Evolutionary conservation across 2,888 invertebrate genomes (phyloP), one percentile per base, ranked within the genome.

Genomic region (Polydrusus pterygomalis): DNA sequence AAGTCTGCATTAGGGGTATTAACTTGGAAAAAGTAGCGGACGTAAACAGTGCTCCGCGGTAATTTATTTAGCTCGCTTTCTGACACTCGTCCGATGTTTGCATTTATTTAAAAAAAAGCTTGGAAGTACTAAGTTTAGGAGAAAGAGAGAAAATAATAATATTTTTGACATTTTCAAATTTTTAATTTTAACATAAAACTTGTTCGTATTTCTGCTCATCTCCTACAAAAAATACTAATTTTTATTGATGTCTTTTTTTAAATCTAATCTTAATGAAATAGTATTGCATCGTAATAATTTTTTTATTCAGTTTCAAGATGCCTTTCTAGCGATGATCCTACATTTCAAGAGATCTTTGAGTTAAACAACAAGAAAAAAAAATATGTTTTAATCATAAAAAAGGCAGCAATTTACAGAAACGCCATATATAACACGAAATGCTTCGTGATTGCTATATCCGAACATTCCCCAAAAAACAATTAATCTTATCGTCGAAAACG

Each of bases 41-140:
- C 58, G 58, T 58, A 60, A 60, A 38, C 40, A 38, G 38, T 38
- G 38, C 58, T 60, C 58, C 17, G 34, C 56, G 7, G 58, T 60
- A 60, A 60, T 60, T 60, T 60, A 60, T 60, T 60, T 60, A 18
- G 18, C 58, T 60, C 38, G 58, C 58, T 60, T 60, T 60, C 38
- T 60, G 58, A 38, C 58, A 38, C 38, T 38, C 11, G 58, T 38
- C 38, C 38, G 58, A 60, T 34, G 25, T 38, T 60, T 38, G n/a
- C 56, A 34, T 60, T 60, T 60, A 17, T 60, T 60, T 38, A 18
- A 17, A 34, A 18, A 17, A 34, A 38, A 13, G 38, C 38, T 17
- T 9, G 17, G 17, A 60, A 60, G 18, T 60, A 34, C 15, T 15
- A 56, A 56, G 20, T 34, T 34, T 56, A 60, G 38, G 47, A 47